A percentile compares a stretch with the other conserved stretches of the same genome.
phyloP scores from a whole-genome alignment of 2,797 vertebrate species.

The Pipistrellus pygmaeus region DNA sequence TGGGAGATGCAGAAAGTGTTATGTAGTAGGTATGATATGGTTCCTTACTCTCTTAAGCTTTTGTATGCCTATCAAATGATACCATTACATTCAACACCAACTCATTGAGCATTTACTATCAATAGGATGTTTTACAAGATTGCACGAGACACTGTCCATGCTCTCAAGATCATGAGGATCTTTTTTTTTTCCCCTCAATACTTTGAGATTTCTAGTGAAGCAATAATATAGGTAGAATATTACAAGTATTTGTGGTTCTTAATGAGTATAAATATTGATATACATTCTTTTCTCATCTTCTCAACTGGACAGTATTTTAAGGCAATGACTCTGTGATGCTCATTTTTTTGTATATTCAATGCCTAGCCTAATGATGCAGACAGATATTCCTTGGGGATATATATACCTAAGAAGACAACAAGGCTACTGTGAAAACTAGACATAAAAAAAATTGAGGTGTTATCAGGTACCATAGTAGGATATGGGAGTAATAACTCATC shows the following conservation, averaged over 20 bases:
- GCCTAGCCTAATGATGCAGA: not conserved
- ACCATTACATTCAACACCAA: not conserved
- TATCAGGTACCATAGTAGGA: not conserved
- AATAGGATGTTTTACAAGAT: not conserved
- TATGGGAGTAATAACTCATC: not conserved
- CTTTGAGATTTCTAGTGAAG: not conserved
- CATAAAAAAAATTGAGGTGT: not conserved
- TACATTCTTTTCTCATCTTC: conserved; percentile 2
- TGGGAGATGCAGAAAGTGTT: not conserved
- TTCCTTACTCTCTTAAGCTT: not conserved
- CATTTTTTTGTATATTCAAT: not conserved
- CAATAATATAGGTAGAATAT: conserved; percentile 4
- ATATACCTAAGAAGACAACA: not conserved
- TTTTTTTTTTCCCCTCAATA: conserved; percentile 3
- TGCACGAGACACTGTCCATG: not conserved
- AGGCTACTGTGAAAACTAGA: not conserved
- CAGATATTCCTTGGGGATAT: not conserved
- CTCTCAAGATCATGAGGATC: not conserved
- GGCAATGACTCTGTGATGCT: not conserved
- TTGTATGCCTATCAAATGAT: not conserved
- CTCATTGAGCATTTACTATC: not conserved
- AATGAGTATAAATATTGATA: not conserved
- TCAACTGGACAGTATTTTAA: conserved; percentile 27
- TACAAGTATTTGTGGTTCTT: not conserved
- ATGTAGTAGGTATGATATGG: fast-evolving